phyloP scores from a whole-genome alignment of 2,888 invertebrate species.

The Digitonthophagus gazella region DNA sequence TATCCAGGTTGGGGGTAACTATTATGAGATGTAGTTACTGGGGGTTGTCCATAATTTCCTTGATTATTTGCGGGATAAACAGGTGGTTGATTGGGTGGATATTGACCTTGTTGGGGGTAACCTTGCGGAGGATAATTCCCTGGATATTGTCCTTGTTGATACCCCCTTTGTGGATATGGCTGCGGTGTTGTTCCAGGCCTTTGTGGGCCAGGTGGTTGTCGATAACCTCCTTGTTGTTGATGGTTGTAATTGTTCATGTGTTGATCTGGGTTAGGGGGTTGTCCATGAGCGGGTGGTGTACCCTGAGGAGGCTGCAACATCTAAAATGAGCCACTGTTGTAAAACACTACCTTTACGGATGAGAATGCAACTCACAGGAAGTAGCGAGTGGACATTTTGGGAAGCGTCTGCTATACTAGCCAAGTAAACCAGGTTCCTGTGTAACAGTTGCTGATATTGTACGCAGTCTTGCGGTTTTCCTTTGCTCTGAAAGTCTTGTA shows the following conservation, averaged over 20 bases:
- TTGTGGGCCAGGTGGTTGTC: slow-evolving; percentile 55
- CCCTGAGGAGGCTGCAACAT: slow-evolving; percentile 59
- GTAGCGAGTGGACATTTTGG: slow-evolving; percentile 84
- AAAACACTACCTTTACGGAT: not conserved
- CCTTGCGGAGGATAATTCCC: slow-evolving; percentile 66
- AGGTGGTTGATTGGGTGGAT: slow-evolving; percentile 67
- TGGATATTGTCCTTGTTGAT: slow-evolving; percentile 67
- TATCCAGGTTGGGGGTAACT: slow-evolving; percentile 57
- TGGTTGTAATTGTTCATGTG: slow-evolving; percentile 51
- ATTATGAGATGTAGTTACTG: slow-evolving; percentile 57
- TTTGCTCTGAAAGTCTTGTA: slow-evolving; percentile 94
- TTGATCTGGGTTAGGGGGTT: slow-evolving; percentile 47
- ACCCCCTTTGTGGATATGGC: slow-evolving; percentile 66
- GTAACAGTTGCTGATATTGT: slow-evolving; percentile 91
- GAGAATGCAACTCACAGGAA: slow-evolving; percentile 69
- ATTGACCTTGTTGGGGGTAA: slow-evolving; percentile 65
- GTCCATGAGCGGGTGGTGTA: slow-evolving; percentile 48
- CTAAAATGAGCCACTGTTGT: slow-evolving; percentile 42
- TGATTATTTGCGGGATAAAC: slow-evolving; percentile 62
- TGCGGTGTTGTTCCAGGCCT: slow-evolving; percentile 63
- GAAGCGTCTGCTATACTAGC: slow-evolving; percentile 96
- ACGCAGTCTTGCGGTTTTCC: slow-evolving; percentile 91
- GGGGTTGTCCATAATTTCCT: slow-evolving; percentile 62
- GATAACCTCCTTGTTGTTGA: slow-evolving; percentile 53
- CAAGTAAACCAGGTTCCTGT: slow-evolving; percentile 92